phyloP scores from a whole-genome alignment of 2,113 vertebrate genomes.

The Atherinomorus stipes region DNA sequence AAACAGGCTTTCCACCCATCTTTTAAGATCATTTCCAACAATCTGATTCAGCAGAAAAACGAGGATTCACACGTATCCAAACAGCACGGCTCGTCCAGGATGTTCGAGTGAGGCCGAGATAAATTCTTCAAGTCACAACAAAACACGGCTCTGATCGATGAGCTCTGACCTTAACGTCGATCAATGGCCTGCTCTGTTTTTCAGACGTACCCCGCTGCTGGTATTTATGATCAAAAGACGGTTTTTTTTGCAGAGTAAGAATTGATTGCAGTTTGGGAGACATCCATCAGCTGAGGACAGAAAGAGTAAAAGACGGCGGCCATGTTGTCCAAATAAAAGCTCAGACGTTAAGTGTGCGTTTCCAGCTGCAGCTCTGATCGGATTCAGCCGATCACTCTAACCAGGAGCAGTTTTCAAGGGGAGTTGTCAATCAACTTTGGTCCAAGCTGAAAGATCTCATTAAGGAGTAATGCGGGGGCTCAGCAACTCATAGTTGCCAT shows the following conservation, averaged over 20 bases:
- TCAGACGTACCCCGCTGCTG: slow-evolving; percentile 2
- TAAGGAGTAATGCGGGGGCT: no score
- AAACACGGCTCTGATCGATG: slow-evolving; percentile 3
- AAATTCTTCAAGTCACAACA: no score
- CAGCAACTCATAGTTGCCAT: no score
- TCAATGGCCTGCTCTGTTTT: slow-evolving; percentile 14
- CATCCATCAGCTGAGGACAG: background rate
- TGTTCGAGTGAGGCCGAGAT: background rate
- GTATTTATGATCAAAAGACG: slow-evolving; percentile 36
- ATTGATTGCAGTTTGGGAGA: slow-evolving; percentile 10
- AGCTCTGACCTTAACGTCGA: slow-evolving; percentile 11
- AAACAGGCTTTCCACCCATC: background rate
- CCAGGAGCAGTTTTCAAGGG: background rate
- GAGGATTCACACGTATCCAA: no score
- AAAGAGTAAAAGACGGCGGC: background rate
- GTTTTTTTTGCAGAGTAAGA: background rate
- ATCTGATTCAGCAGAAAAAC: background rate
- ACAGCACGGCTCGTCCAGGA: background rate
- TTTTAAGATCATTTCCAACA: background rate
- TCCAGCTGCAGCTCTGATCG: no score
- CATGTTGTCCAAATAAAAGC: background rate
- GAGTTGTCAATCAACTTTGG: background rate
- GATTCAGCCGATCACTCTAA: slow-evolving; percentile 1
- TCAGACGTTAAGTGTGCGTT: background rate
- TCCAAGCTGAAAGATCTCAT: background rate